These are phyloP conservation scores for Nymphalis io DNA, from an alignment of 1,140 invertebrate species.

Conservation along the genomic window DNA sequence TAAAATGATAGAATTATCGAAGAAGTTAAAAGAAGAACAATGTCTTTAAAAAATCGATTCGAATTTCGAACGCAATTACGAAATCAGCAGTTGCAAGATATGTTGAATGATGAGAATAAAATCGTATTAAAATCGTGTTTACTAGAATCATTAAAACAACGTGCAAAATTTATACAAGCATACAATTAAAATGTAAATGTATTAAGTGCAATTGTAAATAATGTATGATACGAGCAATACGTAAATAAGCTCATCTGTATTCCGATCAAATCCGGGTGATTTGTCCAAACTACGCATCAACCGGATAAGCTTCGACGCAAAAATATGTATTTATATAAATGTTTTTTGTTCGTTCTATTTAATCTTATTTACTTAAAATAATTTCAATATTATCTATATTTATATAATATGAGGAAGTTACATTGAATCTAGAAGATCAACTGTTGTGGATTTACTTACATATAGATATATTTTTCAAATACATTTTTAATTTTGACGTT, in stretches of 20 bases:
- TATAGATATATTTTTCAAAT: no score
- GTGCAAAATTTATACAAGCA: conserved; percentile 25
- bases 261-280: conserved; percentile 33
- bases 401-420: no score
- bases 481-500: no score
- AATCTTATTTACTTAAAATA: background rate
- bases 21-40: no score
- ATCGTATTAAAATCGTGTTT: background rate
- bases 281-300: conserved; percentile 39
- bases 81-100: no score
- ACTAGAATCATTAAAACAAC: conserved; percentile 13
- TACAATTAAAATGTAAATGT: conserved; percentile 41
- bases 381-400: no score
- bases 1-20: no score
- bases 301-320: conserved; percentile 11
- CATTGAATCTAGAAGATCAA: no score
- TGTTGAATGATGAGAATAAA: no score
- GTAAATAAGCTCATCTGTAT: conserved; percentile 40
- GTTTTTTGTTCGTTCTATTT: background rate
- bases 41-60: no score
- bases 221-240: conserved; percentile 42
- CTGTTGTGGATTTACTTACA: no score
- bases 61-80: no score
- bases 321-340: background rate
- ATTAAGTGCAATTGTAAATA: conserved; percentile 43